These are phyloP conservation scores for Connochaetes taurinus DNA, from an alignment of 2,113 vertebrate species.

Conservation along the genomic window DNA sequence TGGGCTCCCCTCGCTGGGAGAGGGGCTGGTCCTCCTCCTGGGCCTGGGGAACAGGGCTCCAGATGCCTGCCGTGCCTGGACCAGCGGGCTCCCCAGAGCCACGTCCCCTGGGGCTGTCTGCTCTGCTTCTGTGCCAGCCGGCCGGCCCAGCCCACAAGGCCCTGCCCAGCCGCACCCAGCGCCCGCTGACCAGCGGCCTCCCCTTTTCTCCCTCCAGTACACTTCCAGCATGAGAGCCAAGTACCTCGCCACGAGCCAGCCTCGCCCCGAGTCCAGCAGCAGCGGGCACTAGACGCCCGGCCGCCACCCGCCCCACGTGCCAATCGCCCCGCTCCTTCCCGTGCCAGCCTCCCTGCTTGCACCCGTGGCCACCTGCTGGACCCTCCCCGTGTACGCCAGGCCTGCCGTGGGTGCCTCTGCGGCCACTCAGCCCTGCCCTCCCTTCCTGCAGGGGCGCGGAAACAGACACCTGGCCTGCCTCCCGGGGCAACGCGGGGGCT, in stretches of 20 bases:
- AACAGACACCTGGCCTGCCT: neutral
- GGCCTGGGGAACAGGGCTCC: neutral
- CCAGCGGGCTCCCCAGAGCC: rapidly evolving
- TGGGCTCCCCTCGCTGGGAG: rapidly evolving
- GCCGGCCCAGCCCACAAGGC: neutral
- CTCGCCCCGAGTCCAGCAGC: conserved; percentile 89
- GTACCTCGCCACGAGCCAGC: conserved; percentile 96
- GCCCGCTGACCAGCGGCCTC: neutral
- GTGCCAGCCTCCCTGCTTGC: conserved; percentile 66
- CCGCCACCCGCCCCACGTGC: conserved; percentile 72
- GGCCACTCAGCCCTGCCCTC: neutral
- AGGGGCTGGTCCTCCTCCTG: neutral
- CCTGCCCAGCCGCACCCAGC: rapidly evolving
- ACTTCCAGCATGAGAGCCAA: conserved; percentile 99
- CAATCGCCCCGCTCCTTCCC: conserved; percentile 71
- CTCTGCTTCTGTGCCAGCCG: neutral
- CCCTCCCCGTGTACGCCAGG: conserved; percentile 59
- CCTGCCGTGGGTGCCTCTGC: neutral
- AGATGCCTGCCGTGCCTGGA: neutral
- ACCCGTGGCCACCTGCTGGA: conserved; percentile 57
- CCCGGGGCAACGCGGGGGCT: neutral
- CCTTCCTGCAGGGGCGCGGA: neutral
- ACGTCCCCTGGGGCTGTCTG: neutral
- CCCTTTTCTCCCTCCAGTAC: conserved; percentile 86
- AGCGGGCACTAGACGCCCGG: conserved; percentile 81